Evolutionary conservation across 2,797 vertebrate genomes (phyloP), one percentile per base, ranked within the genome.

Genomic region (Tinamus major): DNA sequence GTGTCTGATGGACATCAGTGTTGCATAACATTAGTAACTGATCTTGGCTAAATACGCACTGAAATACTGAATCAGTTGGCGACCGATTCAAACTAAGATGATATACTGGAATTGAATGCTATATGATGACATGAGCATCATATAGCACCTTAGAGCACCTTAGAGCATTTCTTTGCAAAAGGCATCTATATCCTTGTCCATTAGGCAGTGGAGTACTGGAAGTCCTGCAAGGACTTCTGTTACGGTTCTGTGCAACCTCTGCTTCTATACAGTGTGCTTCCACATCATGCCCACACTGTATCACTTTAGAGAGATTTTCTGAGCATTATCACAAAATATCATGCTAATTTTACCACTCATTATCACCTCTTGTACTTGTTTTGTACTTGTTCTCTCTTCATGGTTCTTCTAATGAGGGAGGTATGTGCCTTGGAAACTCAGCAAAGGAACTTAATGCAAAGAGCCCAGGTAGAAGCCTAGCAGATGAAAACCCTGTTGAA

Each of bases 381-480:
- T 63, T 59, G 61, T 59, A 74, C 21, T 31, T 19, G 4, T 39
- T 56, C 76, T 78, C 49, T 42, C 49, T 61, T 41, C 63, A 13
- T 9, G 33, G 13, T 59, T 92, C 46, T 85, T 76, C 29, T 55
- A 68, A 56, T 9, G 8, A 79, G 24, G 24, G 33, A 85, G 82
- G 39, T 0, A 0, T 8, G 13, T 6, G 5, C 33, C 17, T 19
- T 19, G 72, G 70, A 88, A 75, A 79, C 39, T 63, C 37, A 48
- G 75, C 48, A 68, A 88, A 79, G 31, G 44, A 84, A 86, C 17
- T 35, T 77, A 39, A 80, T 55, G 92, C 48, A 85, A 94, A 90
- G 41, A 92, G 10, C 26, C 29, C 41, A 6, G 64, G 27, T 74
- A 87, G 31, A 89, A 92, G 82, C 61, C 75, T 9, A 24, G 9